These are phyloP conservation scores for Bugulina stolonifera DNA, from an alignment of 2,888 invertebrate species.

Conservation along the genomic window DNA sequence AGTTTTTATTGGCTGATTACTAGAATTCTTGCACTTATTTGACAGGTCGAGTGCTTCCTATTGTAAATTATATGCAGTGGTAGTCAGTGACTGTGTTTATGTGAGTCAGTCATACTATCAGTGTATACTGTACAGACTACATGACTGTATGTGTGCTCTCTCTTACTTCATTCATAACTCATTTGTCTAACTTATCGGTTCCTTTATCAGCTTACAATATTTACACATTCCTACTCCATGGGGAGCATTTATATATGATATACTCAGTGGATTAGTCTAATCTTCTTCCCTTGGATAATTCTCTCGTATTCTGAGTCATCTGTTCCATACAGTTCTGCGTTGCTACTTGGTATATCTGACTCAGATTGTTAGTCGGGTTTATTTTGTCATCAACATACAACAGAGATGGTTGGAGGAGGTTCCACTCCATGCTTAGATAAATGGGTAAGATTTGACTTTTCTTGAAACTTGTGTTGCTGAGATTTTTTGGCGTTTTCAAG, in stretches of 20 bases:
- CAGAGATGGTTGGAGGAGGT: slow-evolving; percentile 11
- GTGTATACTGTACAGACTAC: background rate
- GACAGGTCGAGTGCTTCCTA: background rate
- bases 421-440: slow-evolving; percentile 16
- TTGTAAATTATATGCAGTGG: slow-evolving; percentile 10
- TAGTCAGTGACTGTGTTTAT: background rate
- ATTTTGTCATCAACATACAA: background rate
- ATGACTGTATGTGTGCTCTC: no score
- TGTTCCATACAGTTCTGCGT: no score
- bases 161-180: background rate
- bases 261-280: no score
- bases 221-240: no score
- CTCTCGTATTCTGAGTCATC: background rate
- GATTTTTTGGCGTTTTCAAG: no score
- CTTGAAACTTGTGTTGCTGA: no score
- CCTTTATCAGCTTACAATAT: no score
- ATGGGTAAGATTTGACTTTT: slow-evolving; percentile 25
- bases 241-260: no score
- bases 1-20: background rate
- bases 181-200: no score
- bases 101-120: background rate
- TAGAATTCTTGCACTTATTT: background rate
- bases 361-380: background rate
- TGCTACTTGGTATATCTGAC: background rate
- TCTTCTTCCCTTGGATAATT: no score